Conservation (phyloP, 2,888 invertebrate species). For the Electrophaes corylata region DNA sequence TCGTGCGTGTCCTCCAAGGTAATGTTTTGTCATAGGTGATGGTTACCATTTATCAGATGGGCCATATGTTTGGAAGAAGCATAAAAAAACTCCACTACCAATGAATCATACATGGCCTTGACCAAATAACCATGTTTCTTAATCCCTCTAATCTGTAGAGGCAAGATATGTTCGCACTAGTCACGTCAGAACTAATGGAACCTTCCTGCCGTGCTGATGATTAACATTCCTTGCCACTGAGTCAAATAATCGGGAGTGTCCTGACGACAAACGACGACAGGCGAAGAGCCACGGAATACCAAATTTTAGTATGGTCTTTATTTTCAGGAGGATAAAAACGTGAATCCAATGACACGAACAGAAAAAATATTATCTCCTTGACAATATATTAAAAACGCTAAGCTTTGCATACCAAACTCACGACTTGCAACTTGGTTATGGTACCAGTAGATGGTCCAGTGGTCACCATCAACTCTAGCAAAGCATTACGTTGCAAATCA, state of each 20-base stretch:
- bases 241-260: constrained; percentile 31
- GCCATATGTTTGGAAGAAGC: too few species aligned
- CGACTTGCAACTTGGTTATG: too few species aligned
- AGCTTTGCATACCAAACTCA: too few species aligned
- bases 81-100: background rate
- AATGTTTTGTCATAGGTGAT: too few species aligned
- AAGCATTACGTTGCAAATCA: too few species aligned
- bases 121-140: background rate
- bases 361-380: too few species aligned
- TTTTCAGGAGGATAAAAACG: background rate
- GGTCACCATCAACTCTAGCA: too few species aligned
- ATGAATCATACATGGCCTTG: background rate
- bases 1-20: too few species aligned
- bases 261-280: constrained; percentile 11
- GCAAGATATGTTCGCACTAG: constrained; percentile 18
- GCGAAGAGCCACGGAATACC: constrained; percentile 12
- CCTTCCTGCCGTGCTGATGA: constrained; percentile 24
- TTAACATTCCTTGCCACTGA: constrained; percentile 35
- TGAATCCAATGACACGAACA: background rate
- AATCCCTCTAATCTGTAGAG: background rate
- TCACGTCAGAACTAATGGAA: constrained; percentile 28
- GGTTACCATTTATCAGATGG: too few species aligned
- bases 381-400: too few species aligned
- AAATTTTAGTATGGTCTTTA: background rate
- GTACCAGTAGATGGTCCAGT: too few species aligned